Conservation (phyloP, 2,113 vertebrate species). For the Sprattus sprattus region DNA sequence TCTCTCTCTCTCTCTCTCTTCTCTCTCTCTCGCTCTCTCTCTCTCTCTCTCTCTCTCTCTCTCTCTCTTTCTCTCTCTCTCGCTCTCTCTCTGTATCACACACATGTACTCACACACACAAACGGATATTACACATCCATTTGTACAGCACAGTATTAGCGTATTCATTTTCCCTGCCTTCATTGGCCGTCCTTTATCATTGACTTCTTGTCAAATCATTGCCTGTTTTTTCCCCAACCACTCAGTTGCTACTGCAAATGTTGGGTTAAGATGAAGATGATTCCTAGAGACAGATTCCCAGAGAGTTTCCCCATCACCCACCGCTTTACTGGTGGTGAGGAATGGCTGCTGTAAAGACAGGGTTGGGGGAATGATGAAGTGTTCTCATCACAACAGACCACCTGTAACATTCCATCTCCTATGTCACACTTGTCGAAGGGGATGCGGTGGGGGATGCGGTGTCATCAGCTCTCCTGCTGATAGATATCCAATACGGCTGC, state of each 20-base stretch:
- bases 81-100: background rate
- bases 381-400: background rate
- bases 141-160: background rate
- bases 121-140: no score
- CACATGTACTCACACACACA: background rate
- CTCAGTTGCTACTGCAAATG: background rate
- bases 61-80: no score
- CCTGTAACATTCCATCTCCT: slow-evolving; percentile 7
- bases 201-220: background rate
- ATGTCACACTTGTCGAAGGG: background rate
- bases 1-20: no score
- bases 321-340: background rate
- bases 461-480: background rate
- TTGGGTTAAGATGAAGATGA: background rate
- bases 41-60: no score
- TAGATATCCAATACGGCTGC: background rate
- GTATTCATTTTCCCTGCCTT: no score
- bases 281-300: background rate
- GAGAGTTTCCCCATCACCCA: background rate
- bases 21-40: no score
- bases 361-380: background rate
- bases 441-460: background rate
- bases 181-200: no score
- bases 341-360: background rate
- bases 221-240: background rate